Conservation (phyloP, 2,797 vertebrate species). For the Malacoctenus gilli region DNA sequence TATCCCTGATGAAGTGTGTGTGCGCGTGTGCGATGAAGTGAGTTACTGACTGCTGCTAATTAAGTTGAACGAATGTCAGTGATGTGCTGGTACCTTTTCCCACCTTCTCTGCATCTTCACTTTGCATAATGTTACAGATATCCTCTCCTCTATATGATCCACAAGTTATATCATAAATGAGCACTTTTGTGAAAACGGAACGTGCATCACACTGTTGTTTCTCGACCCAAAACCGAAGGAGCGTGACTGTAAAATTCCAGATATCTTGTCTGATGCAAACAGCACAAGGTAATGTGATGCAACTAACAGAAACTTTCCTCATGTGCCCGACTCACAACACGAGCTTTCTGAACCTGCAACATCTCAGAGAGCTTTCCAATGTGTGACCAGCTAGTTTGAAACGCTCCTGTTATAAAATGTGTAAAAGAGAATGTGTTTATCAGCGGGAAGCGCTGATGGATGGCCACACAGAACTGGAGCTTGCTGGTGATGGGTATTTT, state of each 20-base stretch:
- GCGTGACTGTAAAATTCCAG: constrained; percentile 27
- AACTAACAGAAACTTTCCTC: constrained; percentile 47
- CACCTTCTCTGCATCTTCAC: not conserved
- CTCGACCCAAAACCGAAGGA: constrained; percentile 23
- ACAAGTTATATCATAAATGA: not conserved
- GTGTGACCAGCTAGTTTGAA: constrained; percentile 11
- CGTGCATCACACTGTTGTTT: constrained; percentile 8
- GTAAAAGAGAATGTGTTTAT: not conserved
- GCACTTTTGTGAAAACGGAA: not conserved
- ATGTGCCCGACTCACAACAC: constrained; percentile 14
- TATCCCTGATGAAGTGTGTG: too few species aligned
- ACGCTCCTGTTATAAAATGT: not conserved
- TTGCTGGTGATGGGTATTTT: not conserved
- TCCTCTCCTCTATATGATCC: not conserved
- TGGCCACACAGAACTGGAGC: not conserved
- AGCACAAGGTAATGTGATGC: constrained; percentile 45
- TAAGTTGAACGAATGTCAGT: too few species aligned
- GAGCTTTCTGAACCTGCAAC: constrained; percentile 6
- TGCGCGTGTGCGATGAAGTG: too few species aligned
- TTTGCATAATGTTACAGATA: not conserved
- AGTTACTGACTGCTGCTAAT: too few species aligned
- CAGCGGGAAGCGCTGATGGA: not conserved
- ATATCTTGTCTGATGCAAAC: constrained; percentile 44
- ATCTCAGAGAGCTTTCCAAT: constrained; percentile 3
- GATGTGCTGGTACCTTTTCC: too few species aligned